phyloP scores from a whole-genome alignment of 2,113 vertebrate species.

The Anoplopoma fimbria region DNA sequence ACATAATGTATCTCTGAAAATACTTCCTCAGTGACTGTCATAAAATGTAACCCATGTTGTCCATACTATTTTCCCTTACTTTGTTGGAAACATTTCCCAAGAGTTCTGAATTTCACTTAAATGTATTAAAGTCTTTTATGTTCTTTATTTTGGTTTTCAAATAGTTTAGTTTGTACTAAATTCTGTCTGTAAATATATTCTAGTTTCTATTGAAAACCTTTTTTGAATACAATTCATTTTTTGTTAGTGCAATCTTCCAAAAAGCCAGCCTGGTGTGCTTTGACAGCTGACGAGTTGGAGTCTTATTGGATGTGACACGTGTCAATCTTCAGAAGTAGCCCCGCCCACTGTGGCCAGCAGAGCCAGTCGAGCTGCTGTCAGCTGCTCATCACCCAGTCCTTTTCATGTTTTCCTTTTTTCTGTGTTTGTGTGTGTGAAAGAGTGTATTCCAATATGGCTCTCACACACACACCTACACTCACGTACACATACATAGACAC shows the following conservation, averaged over 20 bases:
- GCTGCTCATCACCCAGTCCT: slow-evolving; percentile 78
- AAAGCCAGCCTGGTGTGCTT: background rate
- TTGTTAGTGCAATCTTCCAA: slow-evolving; percentile 13
- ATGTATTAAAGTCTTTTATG: background rate
- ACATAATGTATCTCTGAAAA: background rate
- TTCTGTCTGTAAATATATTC: slow-evolving; percentile 4
- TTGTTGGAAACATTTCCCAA: background rate
- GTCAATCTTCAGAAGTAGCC: slow-evolving; percentile 61
- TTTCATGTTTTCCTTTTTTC: slow-evolving; percentile 77
- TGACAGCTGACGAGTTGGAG: slow-evolving; percentile 31
- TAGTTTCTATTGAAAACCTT: slow-evolving; percentile 11
- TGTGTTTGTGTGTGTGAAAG: slow-evolving; percentile 56
- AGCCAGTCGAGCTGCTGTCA: slow-evolving; percentile 73
- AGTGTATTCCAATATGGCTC: slow-evolving; percentile 48
- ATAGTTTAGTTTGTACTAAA: background rate
- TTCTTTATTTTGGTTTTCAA: background rate
- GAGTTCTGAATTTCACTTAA: background rate
- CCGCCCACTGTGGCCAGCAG: slow-evolving; percentile 67
- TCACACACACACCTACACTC: slow-evolving; percentile 24
- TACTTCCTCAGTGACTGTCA: background rate
- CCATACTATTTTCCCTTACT: background rate
- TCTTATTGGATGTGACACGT: slow-evolving; percentile 67
- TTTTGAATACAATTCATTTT: slow-evolving; percentile 14
- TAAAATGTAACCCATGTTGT: background rate
- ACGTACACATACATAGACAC: slow-evolving; percentile 27